These are phyloP conservation scores for Drosophila nebulosa DNA, from an alignment of 1,140 invertebrate species.

Conservation along the genomic window DNA sequence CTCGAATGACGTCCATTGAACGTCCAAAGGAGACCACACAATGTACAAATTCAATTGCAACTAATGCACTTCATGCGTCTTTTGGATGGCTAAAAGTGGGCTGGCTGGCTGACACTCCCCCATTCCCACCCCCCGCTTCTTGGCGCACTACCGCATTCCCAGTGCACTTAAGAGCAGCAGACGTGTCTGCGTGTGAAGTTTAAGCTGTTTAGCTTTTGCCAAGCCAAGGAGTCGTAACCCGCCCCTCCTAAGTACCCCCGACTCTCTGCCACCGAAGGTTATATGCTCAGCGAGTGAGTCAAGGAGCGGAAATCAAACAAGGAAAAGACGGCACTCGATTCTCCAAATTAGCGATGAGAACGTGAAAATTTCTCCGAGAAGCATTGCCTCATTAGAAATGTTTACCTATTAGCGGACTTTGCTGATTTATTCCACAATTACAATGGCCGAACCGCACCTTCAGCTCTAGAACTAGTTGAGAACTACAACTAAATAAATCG, in stretches of 20 bases:
- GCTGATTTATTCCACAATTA: too few relatives aligned
- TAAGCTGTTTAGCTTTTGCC: constrained; percentile 52
- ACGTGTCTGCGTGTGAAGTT: constrained; percentile 70
- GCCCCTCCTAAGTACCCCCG: neutral
- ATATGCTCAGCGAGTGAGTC: constrained; percentile 27
- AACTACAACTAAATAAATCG: too few relatives aligned
- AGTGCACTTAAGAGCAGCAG: constrained; percentile 49
- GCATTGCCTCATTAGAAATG: too few relatives aligned
- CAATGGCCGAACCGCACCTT: too few relatives aligned
- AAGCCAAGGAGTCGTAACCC: neutral
- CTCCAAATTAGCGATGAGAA: constrained; percentile 12
- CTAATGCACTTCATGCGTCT: constrained; percentile 63
- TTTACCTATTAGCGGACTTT: too few relatives aligned
- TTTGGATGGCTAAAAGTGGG: neutral
- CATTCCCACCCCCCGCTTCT: neutral
- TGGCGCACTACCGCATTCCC: neutral
- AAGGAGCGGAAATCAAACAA: constrained; percentile 73
- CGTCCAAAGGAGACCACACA: constrained; percentile 15
- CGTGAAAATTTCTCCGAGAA: neutral
- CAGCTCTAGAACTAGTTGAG: too few relatives aligned
- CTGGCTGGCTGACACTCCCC: neutral
- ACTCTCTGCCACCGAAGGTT: constrained; percentile 12
- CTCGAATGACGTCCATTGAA: constrained; percentile 24
- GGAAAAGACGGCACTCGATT: constrained; percentile 25
- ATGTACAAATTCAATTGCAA: constrained; percentile 72